Base-by-base conservation (phyloP, 2,888 invertebrate genomes). In the Meiosimyza platycephala region DNA sequence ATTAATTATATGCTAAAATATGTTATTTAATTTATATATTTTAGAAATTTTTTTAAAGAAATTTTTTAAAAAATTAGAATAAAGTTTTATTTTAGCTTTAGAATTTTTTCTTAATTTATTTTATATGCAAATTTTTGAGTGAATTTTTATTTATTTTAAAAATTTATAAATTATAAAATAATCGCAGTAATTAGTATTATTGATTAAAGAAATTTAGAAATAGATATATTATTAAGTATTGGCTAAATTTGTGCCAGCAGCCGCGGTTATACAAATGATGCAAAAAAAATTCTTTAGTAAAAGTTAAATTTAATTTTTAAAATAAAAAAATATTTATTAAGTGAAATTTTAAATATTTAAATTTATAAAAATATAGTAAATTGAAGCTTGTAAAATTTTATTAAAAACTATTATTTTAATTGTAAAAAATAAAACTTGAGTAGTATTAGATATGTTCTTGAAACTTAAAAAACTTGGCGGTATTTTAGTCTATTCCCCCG, bases 401-500 rank as follows among this genome's bases (percentile, higher is more conserved):
- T 76, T 77, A 84, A 86, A 90, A 89, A 91, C 91, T 90, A 90
- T 90, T 91, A 91, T 91, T 88, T 84, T 85, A 85, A 86, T 84
- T 83, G 69, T 79, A 80, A 74, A 16, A 40, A 18, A 62, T 66
- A 68, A 85, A 71, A 75, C 85, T 89, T 85, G 89, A 89, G 89
- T 89, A 91, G 88, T 91, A 91, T 75, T 86, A 88, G 87, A 83
- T 87, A 90, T 88, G 87, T 85, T 89, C 89, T 90, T 89, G 86
- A 91, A 91, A 91, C 88, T 90, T 90, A 90, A 91, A 90, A 89
- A 90, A 89, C 89, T 90, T 91, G 91, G 90, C 91, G 90, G 90
- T 91, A 90, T 90, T 90, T 90, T 90, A 90, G 88, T 90, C 90
- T 88, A 88, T 90, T 90, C 89, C n/a, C n/a, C n/a, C n/a, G n/a